Base-by-base conservation (phyloP, 2,113 vertebrate species). In the Azemiops feae region DNA sequence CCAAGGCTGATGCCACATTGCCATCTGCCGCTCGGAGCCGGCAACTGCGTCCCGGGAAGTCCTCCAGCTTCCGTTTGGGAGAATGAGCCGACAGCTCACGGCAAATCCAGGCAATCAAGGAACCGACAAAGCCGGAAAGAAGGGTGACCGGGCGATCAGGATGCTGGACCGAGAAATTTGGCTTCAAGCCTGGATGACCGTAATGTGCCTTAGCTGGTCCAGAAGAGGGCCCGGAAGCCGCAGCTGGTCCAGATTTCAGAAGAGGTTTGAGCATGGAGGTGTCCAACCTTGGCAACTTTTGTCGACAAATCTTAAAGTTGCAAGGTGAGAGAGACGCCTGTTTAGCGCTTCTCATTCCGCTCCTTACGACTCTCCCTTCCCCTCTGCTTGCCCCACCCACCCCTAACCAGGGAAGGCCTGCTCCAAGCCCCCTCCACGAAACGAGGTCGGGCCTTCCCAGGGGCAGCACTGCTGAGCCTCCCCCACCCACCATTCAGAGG, bases 361-460 rank as follows among this genome's bases (percentile, higher is more conserved):
- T 45, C 43, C 2, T 45, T 30, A 30, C 27, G 0, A n/a, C n/a
- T 8, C 16, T 39, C n/a, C 69, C 5, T 34, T 34, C 69, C 6
- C n/a, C n/a, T n/a, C n/a, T n/a, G 34, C n/a, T 34, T 14, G 0
- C 64, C n/a, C 5, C 1, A 4, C 11, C 27, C 25, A 45, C 0
- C 1, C 58, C 3, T 25, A 0, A 4, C 30, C 14, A 45, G 45
- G 4, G 45, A 47, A 47, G 5, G 45, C 45, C 45, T 3, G 16
- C 18, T 81, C 69, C 34, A 81, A 39, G 69, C 34, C 69, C 69
- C 69, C 18, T 22, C 34, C 20, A 39, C 6, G 45, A 47, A 47
- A 47, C 45, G 45, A 47, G 5, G 45, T 47, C 45, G 5, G 45
- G 45, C 45, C 45, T 47, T 47, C 45, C 45, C 45, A 5, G 45